Conservation (phyloP, 2,888 invertebrate species). For the Leptopilina syphax region DNA sequence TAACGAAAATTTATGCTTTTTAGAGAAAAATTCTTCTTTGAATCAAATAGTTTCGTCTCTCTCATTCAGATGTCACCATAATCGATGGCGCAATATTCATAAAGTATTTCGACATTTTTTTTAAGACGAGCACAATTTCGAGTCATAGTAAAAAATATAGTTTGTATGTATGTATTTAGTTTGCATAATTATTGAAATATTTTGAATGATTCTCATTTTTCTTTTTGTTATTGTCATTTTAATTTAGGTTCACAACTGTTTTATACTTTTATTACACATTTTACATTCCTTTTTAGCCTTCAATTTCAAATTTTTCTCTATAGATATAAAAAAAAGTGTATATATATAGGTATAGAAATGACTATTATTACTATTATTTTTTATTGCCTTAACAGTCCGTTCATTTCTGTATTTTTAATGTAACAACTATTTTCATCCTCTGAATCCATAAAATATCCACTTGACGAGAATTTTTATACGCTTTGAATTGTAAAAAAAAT, state of each 20-base stretch:
- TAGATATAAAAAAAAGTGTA: not conserved
- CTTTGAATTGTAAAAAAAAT: not conserved
- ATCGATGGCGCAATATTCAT: not conserved
- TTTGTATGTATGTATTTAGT: too few relatives aligned
- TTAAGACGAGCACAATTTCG: too few relatives aligned
- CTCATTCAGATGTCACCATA: not conserved
- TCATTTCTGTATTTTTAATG: constrained; percentile 17
- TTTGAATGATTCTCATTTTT: too few relatives aligned
- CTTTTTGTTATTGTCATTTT: too few relatives aligned
- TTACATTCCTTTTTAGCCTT: not conserved
- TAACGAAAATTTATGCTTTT: too few relatives aligned
- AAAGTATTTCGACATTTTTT: too few relatives aligned
- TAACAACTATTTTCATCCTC: not conserved
- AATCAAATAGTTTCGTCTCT: not conserved
- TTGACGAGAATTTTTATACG: constrained; percentile 9
- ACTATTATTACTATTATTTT: not conserved
- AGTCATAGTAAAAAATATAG: too few relatives aligned
- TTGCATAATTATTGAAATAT: too few relatives aligned
- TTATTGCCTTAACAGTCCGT: not conserved
- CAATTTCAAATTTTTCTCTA: not conserved
- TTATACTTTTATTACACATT: too few relatives aligned
- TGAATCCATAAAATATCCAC: constrained; percentile 22
- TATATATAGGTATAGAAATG: not conserved
- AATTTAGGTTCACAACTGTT: too few relatives aligned
- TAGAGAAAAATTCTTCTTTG: too few relatives aligned